Evolutionary conservation across 2,797 vertebrate species (phyloP).

Genomic region (Paramormyrops hopkinsi): DNA sequence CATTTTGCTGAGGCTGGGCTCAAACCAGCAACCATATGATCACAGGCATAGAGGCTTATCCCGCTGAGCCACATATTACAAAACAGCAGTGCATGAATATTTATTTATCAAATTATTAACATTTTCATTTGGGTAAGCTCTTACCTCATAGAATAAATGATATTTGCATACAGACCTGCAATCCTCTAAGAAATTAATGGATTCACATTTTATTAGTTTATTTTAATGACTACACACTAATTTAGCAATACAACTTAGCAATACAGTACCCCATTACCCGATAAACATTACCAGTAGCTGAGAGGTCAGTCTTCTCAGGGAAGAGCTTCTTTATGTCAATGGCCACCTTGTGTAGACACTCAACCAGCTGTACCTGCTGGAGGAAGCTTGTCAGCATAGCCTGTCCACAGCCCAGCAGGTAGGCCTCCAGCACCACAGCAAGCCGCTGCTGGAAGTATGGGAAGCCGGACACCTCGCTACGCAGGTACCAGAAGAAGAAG

Average conservation of each 20-base stretch:
- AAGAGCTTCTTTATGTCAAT: constrained; percentile 51
- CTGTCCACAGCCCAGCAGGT: constrained; percentile 65
- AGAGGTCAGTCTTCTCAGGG: constrained; percentile 56
- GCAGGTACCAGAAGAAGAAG: constrained; percentile 74
- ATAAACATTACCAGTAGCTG: constrained; percentile 48
- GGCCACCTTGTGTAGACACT: constrained; percentile 51
- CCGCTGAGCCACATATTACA: not conserved
- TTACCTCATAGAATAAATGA: not conserved
- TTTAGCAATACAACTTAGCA: not conserved
- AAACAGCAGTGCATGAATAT: not conserved
- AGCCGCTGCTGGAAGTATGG: constrained; percentile 64
- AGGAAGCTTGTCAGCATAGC: constrained; percentile 54
- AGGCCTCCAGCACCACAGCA: constrained; percentile 68
- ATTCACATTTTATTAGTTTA: not conserved
- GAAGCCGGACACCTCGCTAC: constrained; percentile 63
- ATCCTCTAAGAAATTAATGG: not conserved
- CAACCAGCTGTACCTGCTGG: constrained; percentile 59
- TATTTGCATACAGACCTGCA: not conserved
- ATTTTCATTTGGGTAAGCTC: not conserved
- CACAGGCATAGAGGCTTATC: not conserved
- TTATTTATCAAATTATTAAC: not conserved
- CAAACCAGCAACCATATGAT: not conserved
- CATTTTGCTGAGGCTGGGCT: not conserved
- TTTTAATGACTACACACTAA: not conserved
- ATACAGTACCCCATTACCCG: not conserved